These are phyloP conservation scores for Xestia sexstrigata DNA, from an alignment of 2,888 invertebrate genomes.

Conservation along the genomic window DNA sequence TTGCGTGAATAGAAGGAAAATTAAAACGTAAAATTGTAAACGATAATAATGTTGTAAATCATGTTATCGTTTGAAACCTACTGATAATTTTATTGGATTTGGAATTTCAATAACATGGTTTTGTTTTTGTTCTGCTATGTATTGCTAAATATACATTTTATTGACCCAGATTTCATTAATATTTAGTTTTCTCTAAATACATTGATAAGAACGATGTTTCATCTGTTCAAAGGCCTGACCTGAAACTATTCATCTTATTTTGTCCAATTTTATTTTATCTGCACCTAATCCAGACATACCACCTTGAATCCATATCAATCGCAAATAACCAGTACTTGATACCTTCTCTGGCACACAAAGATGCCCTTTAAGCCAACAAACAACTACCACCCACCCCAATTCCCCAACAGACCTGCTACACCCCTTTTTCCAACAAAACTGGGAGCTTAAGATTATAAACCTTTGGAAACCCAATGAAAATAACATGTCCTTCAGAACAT, in stretches of 20 bases:
- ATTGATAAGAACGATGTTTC: slow-evolving; percentile 4
- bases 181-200: slow-evolving; percentile 5
- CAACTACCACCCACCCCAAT: slow-evolving; percentile 16
- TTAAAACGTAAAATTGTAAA: slow-evolving; percentile 45
- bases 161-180: slow-evolving; percentile 5
- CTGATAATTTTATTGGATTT: slow-evolving; percentile 26
- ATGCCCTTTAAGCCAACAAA: slow-evolving; percentile 19
- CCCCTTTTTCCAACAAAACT: slow-evolving; percentile 12
- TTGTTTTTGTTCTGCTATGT: slow-evolving; percentile 10
- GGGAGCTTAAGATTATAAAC: slow-evolving; percentile 20
- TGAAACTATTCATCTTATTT: not conserved
- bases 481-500: slow-evolving; percentile 9
- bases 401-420: not conserved
- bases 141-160: slow-evolving; percentile 29
- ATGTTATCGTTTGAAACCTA: slow-evolving; percentile 20
- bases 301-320: not conserved
- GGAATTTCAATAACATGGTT: slow-evolving; percentile 24
- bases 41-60: slow-evolving; percentile 53
- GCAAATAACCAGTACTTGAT: not conserved
- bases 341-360: not conserved
- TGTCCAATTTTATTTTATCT: not conserved
- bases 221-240: not conserved
- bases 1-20: slow-evolving; percentile 44
- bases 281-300: not conserved
- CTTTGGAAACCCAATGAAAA: slow-evolving; percentile 18